Conservation (phyloP, 92 coral and sea anemone species). For the Meandrina meandrites region DNA sequence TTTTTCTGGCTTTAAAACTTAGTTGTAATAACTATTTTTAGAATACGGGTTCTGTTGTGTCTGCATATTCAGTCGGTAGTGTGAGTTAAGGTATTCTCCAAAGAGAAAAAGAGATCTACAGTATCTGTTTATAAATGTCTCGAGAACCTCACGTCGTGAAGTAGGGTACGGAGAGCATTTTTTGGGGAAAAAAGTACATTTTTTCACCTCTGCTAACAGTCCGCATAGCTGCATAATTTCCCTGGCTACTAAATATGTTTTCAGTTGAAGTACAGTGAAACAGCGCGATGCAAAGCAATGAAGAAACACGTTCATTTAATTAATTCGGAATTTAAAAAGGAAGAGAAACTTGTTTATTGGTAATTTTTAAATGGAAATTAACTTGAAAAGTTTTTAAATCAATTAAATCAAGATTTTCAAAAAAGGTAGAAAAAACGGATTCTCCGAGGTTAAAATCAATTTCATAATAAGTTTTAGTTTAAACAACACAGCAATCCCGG, state of each 20-base stretch:
- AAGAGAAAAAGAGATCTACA: no score
- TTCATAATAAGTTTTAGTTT: not conserved
- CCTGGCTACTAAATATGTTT: not conserved
- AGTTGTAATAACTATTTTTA: no score
- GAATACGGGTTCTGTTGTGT: no score
- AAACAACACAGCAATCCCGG: slow-evolving; percentile 2
- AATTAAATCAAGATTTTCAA: not conserved
- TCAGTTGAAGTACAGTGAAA: slow-evolving; percentile 1
- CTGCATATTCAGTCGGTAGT: no score
- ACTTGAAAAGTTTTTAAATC: not conserved
- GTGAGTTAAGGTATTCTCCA: no score
- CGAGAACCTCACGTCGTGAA: slow-evolving; percentile 1
- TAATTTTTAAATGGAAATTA: not conserved
- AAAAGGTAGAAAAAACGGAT: slow-evolving; percentile 1
- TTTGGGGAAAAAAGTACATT: not conserved
- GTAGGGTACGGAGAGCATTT: slow-evolving; percentile 2
- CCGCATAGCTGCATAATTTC: slow-evolving; percentile 2
- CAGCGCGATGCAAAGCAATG: slow-evolving; percentile 1
- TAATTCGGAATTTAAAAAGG: no score
- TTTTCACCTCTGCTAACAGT: not conserved
- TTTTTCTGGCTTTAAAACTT: no score
- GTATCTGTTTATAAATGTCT: no score
- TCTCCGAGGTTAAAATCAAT: slow-evolving; percentile 1
- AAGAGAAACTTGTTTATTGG: not conserved
- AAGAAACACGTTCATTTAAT: not conserved